Evolutionary conservation across 92 coral and sea anemone species (phyloP), one percentile per base, ranked within the genome.

Genomic region (Epizoanthus ramosus): DNA sequence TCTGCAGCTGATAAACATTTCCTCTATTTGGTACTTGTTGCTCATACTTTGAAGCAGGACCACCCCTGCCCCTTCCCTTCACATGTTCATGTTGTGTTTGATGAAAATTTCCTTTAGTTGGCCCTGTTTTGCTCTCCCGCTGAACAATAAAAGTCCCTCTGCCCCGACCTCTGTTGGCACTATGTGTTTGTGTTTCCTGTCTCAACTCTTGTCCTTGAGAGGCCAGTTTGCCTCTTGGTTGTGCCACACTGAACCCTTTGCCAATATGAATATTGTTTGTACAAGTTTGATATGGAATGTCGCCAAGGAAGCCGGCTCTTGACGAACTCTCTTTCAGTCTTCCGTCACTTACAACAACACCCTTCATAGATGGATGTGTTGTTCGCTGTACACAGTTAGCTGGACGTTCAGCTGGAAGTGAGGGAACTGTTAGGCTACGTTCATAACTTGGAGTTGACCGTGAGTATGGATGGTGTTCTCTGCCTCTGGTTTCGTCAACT

Each of bases 381-480:
- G 24, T 22, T 23, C 15, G 53, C 8, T 52, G 47, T 24, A 35
- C 17, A 21, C n/a, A 0, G 8, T 23, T 24, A 58, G 37, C 18
- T 57, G 67, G 80, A 58, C 21, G 9, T 33, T 75, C 67, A 57
- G 39, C 18, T 28, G 35, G 58, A 2, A 45, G 65, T 28, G 50
- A 3, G 50, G 8, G n/a, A 57, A 31, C 47, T 8, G 54, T 13
- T 33, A 5, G 16, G 39, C 16, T n/a, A 31, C n/a, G 43, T 28
- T 7, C 31, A 25, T 10, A 3, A 23, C 25, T 19, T 22, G 68
- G 8, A 4, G 12, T 31, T 37, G 69, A 35, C 47, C 39, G 63
- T 56, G 54, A 15, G 57, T 77, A 31, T 5, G 80, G 68, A 75
- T 75, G 80, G 31, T 33, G 69, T 24, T 54, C 52, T 17, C 3